Conservation (phyloP, 2,888 invertebrate genomes). For the Galerucella calmariensis region DNA sequence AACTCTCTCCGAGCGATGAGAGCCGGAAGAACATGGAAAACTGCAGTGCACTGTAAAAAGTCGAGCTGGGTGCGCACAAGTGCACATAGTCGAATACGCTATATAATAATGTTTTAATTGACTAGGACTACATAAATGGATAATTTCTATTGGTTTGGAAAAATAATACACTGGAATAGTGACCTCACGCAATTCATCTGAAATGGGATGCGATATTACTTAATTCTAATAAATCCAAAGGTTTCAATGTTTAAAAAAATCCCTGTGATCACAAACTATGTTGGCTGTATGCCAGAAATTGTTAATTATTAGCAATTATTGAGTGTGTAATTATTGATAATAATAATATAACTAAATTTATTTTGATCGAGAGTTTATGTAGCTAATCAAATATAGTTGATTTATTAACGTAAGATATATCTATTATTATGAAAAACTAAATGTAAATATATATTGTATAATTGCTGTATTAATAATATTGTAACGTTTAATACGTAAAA, state of each 20-base stretch:
- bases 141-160: too few relatives aligned
- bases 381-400: slow-evolving; percentile 44
- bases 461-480: slow-evolving; percentile 51
- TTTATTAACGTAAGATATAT: slow-evolving; percentile 43
- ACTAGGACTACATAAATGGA: too few relatives aligned
- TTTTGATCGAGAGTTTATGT: slow-evolving; percentile 45
- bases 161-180: too few relatives aligned
- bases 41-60: too few relatives aligned
- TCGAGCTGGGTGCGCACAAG: too few relatives aligned
- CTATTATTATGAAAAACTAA: slow-evolving; percentile 41
- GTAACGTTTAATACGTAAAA: slow-evolving; percentile 40
- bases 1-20: too few relatives aligned
- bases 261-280: slow-evolving; percentile 61
- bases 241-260: slow-evolving; percentile 51
- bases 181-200: too few relatives aligned
- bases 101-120: too few relatives aligned
- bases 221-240: slow-evolving; percentile 15
- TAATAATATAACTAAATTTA: slow-evolving; percentile 37
- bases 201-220: too few relatives aligned
- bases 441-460: slow-evolving; percentile 52
- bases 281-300: slow-evolving; percentile 50
- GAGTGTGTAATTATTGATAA: slow-evolving; percentile 39
- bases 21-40: too few relatives aligned
- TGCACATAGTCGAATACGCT: too few relatives aligned
- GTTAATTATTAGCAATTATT: slow-evolving; percentile 49